phyloP scores from a whole-genome alignment of 30 jellyfish, hydroid and myxozoan species.

The Aurelia aurita region DNA sequence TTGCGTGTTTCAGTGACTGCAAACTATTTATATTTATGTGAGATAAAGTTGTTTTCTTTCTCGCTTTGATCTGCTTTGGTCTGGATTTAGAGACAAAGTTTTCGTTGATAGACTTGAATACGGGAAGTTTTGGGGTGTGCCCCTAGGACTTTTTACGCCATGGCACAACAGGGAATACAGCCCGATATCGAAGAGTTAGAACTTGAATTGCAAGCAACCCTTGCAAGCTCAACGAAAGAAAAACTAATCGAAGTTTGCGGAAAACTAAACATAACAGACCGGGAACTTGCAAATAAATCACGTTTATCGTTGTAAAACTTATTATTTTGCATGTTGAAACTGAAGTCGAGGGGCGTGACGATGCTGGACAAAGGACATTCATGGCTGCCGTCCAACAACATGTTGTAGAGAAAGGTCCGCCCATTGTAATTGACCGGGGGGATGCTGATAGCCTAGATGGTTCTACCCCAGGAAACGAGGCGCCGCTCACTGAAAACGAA shows the following conservation, averaged over 20 bases:
- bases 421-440: slow-evolving; percentile 7
- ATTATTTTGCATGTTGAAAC: slow-evolving; percentile 12
- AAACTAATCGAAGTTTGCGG: not conserved
- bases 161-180: slow-evolving; percentile 4
- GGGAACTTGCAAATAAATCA: slow-evolving; percentile 11
- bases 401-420: slow-evolving; percentile 13
- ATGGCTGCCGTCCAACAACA: slow-evolving; percentile 1
- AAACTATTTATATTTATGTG: not conserved
- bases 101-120: too few species aligned
- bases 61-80: not conserved
- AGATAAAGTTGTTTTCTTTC: slow-evolving; percentile 15
- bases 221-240: not conserved
- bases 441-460: slow-evolving; percentile 13
- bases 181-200: slow-evolving; percentile 5
- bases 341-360: not conserved
- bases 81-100: not conserved
- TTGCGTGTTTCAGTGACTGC: not conserved
- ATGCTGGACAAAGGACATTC: not conserved
- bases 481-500: not conserved
- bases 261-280: slow-evolving; percentile 1
- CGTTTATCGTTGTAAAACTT: not conserved
- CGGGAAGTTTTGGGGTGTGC: too few species aligned
- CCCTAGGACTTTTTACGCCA: not conserved
- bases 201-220: slow-evolving; percentile 11
- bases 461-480: slow-evolving; percentile 2